A percentile compares a stretch with the other conserved stretches of the same genome.
These are phyloP conservation scores for Cerastoderma edule DNA, from an alignment of 2,888 invertebrate species.

Conservation along the genomic window DNA sequence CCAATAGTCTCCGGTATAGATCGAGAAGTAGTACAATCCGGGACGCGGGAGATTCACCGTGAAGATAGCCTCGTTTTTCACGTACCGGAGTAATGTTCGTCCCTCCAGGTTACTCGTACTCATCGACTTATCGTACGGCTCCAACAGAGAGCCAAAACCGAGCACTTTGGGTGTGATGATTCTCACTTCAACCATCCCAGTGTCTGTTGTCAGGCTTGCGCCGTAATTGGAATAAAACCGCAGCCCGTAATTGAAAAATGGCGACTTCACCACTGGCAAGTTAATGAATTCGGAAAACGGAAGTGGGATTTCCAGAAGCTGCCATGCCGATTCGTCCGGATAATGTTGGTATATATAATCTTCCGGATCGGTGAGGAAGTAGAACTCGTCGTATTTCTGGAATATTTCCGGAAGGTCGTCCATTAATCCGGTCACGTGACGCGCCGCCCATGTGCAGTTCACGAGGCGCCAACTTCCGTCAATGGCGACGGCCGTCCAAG, in stretches of 20 bases:
- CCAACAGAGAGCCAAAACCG: slow-evolving; percentile 77
- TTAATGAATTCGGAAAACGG: slow-evolving; percentile 84
- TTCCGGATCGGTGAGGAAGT: slow-evolving; percentile 83
- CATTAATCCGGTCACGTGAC: slow-evolving; percentile 86
- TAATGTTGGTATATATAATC: slow-evolving; percentile 83
- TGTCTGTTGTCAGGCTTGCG: slow-evolving; percentile 75
- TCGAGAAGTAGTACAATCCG: slow-evolving; percentile 84
- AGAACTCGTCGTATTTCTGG: slow-evolving; percentile 83
- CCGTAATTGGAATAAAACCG: slow-evolving; percentile 78
- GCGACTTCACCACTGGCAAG: slow-evolving; percentile 84
- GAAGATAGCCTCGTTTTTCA: slow-evolving; percentile 81
- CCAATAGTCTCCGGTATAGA: slow-evolving; percentile 81
- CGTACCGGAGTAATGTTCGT: slow-evolving; percentile 74
- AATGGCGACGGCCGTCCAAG: slow-evolving; percentile 99
- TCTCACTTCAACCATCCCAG: slow-evolving; percentile 80
- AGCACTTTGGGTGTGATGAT: slow-evolving; percentile 78
- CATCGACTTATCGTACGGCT: slow-evolving; percentile 71
- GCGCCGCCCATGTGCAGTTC: slow-evolving; percentile 99
- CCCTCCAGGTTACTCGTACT: slow-evolving; percentile 73
- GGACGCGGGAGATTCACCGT: slow-evolving; percentile 82
- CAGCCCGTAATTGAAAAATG: slow-evolving; percentile 84
- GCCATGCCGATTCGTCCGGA: slow-evolving; percentile 83
- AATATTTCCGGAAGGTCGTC: slow-evolving; percentile 78
- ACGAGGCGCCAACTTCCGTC: slow-evolving; percentile 99
- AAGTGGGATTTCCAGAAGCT: slow-evolving; percentile 84